Conservation (phyloP, 2,888 invertebrate species). For the Phyllotreta cruciferae region DNA sequence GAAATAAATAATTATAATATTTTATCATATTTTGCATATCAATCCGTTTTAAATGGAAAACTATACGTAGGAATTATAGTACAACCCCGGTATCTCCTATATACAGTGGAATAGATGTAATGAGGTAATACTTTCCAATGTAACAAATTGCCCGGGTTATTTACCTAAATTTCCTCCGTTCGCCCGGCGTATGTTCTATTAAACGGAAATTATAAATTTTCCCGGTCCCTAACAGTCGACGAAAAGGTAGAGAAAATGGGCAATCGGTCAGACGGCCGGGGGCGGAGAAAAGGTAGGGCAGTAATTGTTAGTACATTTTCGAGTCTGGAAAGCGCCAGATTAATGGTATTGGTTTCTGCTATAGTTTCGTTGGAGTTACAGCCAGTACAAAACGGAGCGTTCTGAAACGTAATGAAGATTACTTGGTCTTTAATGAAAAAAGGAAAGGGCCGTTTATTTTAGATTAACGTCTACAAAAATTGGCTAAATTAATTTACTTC, state of each 20-base stretch:
- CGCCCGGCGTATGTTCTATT: slow-evolving; percentile 46
- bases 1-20: too few species aligned
- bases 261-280: slow-evolving; percentile 7
- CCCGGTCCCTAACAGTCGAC: slow-evolving; percentile 33
- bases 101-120: slow-evolving; percentile 31
- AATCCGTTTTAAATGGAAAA: slow-evolving; percentile 9
- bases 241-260: slow-evolving; percentile 28
- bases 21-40: background rate
- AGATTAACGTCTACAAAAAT: background rate
- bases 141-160: slow-evolving; percentile 51
- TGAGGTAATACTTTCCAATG: slow-evolving; percentile 41
- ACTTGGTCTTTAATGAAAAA: background rate
- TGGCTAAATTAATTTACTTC: too few species aligned
- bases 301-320: slow-evolving; percentile 41
- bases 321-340: slow-evolving; percentile 20
- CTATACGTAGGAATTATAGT: too few species aligned
- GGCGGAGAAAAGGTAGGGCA: slow-evolving; percentile 34
- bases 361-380: slow-evolving; percentile 5
- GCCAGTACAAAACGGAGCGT: slow-evolving; percentile 9
- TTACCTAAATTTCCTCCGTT: slow-evolving; percentile 49
- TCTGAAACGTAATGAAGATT: slow-evolving; percentile 6
- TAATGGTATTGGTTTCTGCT: slow-evolving; percentile 21
- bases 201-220: slow-evolving; percentile 53
- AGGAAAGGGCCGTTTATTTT: background rate
- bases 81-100: background rate